Evolutionary conservation across 1,140 invertebrate genomes (phyloP), one percentile per base, ranked within the genome.

Genomic region (Formica exsecta): DNA sequence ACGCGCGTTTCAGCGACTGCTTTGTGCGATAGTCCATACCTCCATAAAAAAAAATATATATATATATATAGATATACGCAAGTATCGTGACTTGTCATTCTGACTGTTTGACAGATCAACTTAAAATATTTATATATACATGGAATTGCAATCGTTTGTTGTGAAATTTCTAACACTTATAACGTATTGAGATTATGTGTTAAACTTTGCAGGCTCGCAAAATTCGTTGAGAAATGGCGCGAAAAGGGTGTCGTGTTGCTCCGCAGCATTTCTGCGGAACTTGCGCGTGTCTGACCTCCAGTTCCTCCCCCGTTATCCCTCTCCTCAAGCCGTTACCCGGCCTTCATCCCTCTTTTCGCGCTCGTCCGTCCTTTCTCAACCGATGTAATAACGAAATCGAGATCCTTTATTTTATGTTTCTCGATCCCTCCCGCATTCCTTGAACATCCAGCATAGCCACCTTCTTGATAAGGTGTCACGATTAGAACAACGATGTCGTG

Each of bases 241-340:
- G 88, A 85, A 74, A 83, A 87, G 74, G 85, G 85, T 88, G 87
- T 88, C 68, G 75, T 48, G 77, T 87, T 79, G 75, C 83, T 51
- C 64, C 81, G 74, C 64, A 74, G 83, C 73, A 92, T 92, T 88
- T 92, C 86, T 86, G 86, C 87, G 71, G 87, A 90, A 90, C 89
- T 90, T 91, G 92, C 91, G 89, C 92, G 92, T 92, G 92, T 87
- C 80, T 93, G 90, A 93, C 93, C 93, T 93, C 87, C 88, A 71
- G 68, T 64, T 84, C 62, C 57, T 74, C 79, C 66, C 85, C 79
- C 76, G 22, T 61, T 68, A 19, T 62, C n/a, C 32, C 19, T 6
- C 48, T 22, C 44, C n/a, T 74, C 44, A 44, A 29, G 6, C 36
- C 36, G 36, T 74, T 25, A 36, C 8, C 25, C 41, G n/a, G 2